Percentiles rank a stretch among this genome's conserved stretches.
phyloP scores from a whole-genome alignment of 2,888 invertebrate species.

The Cephus pulcher region DNA sequence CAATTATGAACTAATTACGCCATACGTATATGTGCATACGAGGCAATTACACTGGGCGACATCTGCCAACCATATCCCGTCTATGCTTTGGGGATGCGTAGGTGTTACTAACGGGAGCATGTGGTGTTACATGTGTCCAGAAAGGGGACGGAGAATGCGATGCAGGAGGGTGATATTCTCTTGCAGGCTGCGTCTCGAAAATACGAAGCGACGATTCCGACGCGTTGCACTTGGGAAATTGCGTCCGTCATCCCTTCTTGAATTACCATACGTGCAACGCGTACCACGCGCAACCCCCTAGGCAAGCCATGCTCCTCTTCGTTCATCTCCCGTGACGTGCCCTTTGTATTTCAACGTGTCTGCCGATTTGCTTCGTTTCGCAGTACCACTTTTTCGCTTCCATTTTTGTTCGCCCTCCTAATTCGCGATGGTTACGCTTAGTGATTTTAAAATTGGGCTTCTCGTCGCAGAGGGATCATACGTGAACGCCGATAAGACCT shows the following conservation, averaged over 20 bases:
- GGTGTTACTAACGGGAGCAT: conserved; percentile 47
- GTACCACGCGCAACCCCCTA: neutral
- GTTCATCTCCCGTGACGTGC: neutral
- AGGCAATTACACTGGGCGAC: conserved; percentile 54
- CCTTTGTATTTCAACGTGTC: neutral
- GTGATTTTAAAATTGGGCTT: neutral
- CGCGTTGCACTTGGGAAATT: conserved; percentile 1
- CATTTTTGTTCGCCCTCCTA: neutral
- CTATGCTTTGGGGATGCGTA: conserved; percentile 29
- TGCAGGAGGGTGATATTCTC: conserved; percentile 21
- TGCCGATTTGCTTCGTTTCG: neutral
- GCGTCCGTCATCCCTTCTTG: neutral
- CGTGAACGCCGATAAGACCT: neutral
- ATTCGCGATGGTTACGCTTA: neutral
- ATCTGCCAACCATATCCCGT: conserved; percentile 51
- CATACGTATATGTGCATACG: conserved; percentile 35
- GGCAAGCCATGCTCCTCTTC: neutral
- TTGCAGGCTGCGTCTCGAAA: conserved; percentile 18
- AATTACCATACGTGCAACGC: neutral
- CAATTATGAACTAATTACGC: conserved; percentile 59
- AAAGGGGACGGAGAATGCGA: conserved; percentile 12
- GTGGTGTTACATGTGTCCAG: conserved; percentile 48
- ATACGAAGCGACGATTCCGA: conserved; percentile 23
- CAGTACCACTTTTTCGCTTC: neutral
- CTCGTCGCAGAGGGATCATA: neutral